Base-by-base conservation (phyloP, 35 echinoderm and acorn worm genomes). In the Anneissia japonica region DNA sequence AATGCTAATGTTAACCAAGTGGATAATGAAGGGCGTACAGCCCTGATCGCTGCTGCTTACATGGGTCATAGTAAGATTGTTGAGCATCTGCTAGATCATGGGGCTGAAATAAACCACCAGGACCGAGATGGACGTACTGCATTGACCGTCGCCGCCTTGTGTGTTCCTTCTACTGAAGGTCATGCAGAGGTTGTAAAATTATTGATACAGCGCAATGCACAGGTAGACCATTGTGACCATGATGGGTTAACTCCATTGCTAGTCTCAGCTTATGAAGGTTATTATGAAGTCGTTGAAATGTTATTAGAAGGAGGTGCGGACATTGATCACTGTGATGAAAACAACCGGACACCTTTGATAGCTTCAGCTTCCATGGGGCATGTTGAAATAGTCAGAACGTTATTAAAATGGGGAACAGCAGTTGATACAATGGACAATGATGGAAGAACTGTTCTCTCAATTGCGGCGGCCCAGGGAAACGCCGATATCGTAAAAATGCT, bases 191-290 rank as follows among this genome's bases (percentile, higher is more conserved):
- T 98, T 73, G 89, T 94, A 28, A 94, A 89, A 7, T 72, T 94
- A 36, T 72, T 98, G 0, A 89, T 94, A 34, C 86, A 99, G 74
- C 84, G 90, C 32, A 90, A 92, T 46, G 92, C 96, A 74, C 83
- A 91, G 32, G 96, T 94, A 6, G 89, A 99, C 89, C 96, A 99
- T 56, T 91, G 89, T 82, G 96, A 99, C 32, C 87, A 99, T 90
- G 96, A 99, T 73, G 96, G 96, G n/a, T 91, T 99, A 92, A 94
- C 96, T 31, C 92, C 96, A n/a, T 82, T 99, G 9, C 80, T 94
- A 72, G 89, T 99, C 34, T 92, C 96, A 87, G 92, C 96, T 7
- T 94, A 91, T 84, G 92, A 94, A 83, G 96, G 92, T 34, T 92
- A 99, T 72, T 89, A 90, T 41, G 86, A 90, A 34, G 92, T 99